Evolutionary conservation across 1,140 invertebrate species (phyloP), one percentile per base, ranked within the genome.

Genomic region (Drosophila murphyi): DNA sequence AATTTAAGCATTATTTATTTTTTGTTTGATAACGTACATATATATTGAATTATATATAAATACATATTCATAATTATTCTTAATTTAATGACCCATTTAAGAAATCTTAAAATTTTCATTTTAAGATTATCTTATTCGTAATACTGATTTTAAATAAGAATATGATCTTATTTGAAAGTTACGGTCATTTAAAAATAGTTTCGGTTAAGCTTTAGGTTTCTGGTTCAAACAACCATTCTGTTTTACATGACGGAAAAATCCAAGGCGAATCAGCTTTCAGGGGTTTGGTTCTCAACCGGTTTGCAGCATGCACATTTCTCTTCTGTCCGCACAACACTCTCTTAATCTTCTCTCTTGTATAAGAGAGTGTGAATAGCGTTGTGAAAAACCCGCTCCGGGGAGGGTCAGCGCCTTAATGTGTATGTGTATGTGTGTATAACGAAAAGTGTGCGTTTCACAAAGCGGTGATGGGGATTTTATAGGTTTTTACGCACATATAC

Each of bases 311-410:
- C 20, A 28, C 50, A 35, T 47, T 29, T n/a, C 72, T 71, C 39
- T 71, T 75, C 7, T 4, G 0, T 65, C 5, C 5, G 6, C 10
- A 20, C 20, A 28, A 2, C 56, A 28, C 32, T 62, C 57, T 70
- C 43, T 69, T 70, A 2, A 12, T 10, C 4, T 41, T 39, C 1
- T 39, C 59, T 62, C 67, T 63, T 62, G 1, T 0, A 2, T 47
- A 69, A 61, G 61, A 65, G 67, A 52, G 29, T 48, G 20, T 3
- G 41, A 45, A 43, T n/a, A 12, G 12, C 31, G 31, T 12, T 63
- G 54, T 52, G 39, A 12, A 47, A 75, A 70, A 75, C 60, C 54
- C 57, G 68, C 72, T 75, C 70, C 68, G 60, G 68, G 72, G 72
- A 71, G 72, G 67, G 72, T 71, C 67, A 64, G 60, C 45, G 52